Evolutionary conservation across 1,140 invertebrate species (phyloP), one percentile per base, ranked within the genome.

Genomic region (Eulimnadia texana): DNA sequence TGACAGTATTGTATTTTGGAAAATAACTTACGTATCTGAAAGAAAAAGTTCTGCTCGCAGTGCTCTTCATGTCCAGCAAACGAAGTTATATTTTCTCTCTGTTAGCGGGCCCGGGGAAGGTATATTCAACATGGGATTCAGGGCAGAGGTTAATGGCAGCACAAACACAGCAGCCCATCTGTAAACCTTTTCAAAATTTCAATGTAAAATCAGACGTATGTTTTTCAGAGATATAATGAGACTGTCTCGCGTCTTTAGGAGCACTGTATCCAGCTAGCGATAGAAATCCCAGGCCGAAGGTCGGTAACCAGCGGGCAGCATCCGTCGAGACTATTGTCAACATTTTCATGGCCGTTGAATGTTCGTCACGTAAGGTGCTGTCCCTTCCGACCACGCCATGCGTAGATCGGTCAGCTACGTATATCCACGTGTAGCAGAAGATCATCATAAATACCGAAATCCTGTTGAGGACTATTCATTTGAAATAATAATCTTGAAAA

Each of bases 351-450:
- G 77, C 79, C 78, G 80, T 79, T 1, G 75, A 73, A 11, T 70
- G 68, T 56, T 79, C 77, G 3, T 68, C 69, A n/a, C 68, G 72
- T 72, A 29, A 69, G 68, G 53, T 61, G 57, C 53, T 57, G 25
- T 10, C 58, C n/a, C 22, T 57, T 22, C 13, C 42, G 1, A 74
- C 76, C 19, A 76, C 77, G 49, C 70, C 71, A 51, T 73, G 72
- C 0, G 78, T 79, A 11, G 72, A 71, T 56, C 74, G 71, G 24
- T 78, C 78, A 3, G 75, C 74, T 22, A 75, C 65, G 64, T 78
- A 81, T 79, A 81, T 81, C 72, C 76, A 76, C 10, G 75, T 59
- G 66, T 81, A 81, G 3, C 79, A 76, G 42, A 76, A 68, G n/a
- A 75, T 74, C 53, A 81, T 80, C 23, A 78, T 70, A 9, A 73